phyloP scores from a whole-genome alignment of 92 coral and sea anemone species.

The Parazoanthus swiftii region DNA sequence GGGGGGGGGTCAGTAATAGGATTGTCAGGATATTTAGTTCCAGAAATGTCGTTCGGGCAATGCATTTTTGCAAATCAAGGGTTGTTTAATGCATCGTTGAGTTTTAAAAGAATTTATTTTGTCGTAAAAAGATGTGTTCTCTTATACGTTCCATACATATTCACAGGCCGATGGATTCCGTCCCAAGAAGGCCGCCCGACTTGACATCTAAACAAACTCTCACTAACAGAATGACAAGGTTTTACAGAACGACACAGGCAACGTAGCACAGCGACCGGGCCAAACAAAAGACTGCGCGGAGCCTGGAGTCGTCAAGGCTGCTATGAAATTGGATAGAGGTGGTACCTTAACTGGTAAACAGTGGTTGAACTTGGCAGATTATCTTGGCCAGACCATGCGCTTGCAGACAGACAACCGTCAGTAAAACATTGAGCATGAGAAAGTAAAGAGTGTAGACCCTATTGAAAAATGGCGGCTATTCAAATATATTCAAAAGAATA shows the following conservation, averaged over 20 bases:
- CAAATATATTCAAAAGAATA: too few species aligned
- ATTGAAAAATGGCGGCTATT: too few species aligned
- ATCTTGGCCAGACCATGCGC: neutral
- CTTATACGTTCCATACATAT: neutral
- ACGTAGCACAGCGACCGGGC: neutral
- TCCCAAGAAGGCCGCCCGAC: conserved; percentile 70
- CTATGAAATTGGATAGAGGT: neutral
- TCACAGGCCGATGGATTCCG: neutral
- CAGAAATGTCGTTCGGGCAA: too few species aligned
- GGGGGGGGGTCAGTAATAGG: too few species aligned
- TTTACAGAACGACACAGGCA: conserved; percentile 60
- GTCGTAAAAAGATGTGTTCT: neutral
- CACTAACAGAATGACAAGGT: conserved; percentile 71
- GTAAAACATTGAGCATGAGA: too few species aligned
- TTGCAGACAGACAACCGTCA: neutral
- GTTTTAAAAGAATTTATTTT: neutral
- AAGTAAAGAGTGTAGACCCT: too few species aligned
- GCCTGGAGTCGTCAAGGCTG: neutral
- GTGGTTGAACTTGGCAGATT: neutral
- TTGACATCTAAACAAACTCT: conserved; percentile 69
- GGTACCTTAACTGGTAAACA: neutral
- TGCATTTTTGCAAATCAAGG: too few species aligned
- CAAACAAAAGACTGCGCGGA: neutral
- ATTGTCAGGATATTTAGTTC: too few species aligned
- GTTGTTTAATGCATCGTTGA: too few species aligned